A percentile compares a stretch with the other conserved stretches of the same genome.
Evolutionary conservation across 1,140 invertebrate species (phyloP).

Genomic region (Musca domestica): DNA sequence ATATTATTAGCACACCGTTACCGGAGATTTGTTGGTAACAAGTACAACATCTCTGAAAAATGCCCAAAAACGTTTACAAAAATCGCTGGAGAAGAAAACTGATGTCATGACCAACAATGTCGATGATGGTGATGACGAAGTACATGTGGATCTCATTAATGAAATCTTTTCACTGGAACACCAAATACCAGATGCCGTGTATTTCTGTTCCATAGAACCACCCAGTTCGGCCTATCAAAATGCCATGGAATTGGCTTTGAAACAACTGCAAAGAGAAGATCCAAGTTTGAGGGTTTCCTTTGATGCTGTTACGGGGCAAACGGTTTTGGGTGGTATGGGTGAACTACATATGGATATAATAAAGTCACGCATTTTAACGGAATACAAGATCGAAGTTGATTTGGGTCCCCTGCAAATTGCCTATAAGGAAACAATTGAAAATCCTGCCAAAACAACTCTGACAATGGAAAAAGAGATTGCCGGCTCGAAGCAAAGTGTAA

Average conservation of each 20-base stretch:
- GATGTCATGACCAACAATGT: conserved; percentile 28
- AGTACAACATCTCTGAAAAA: conserved; percentile 58
- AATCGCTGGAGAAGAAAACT: conserved; percentile 36
- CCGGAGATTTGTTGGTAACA: conserved; percentile 82
- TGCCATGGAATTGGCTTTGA: conserved; percentile 80
- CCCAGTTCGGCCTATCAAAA: conserved; percentile 74
- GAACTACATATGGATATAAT: conserved; percentile 96
- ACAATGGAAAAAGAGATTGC: conserved; percentile 68
- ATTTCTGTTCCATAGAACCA: conserved; percentile 95
- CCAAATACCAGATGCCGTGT: conserved; percentile 87
- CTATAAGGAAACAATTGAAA: conserved; percentile 77
- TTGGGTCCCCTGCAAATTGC: conserved; percentile 94
- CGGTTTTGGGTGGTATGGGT: conserved; percentile 87
- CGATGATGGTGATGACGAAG: conserved; percentile 29
- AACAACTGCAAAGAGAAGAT: conserved; percentile 86
- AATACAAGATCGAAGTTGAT: conserved; percentile 91
- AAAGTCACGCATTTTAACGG: conserved; percentile 77
- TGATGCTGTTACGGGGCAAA: conserved; percentile 81
- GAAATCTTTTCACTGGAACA: conserved; percentile 61
- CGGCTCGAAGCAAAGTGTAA: conserved; percentile 59
- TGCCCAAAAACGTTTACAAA: conserved; percentile 60
- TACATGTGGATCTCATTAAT: conserved; percentile 33
- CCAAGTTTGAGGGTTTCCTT: conserved; percentile 81
- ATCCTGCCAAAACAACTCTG: conserved; percentile 57
- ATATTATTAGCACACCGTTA: conserved; percentile 62